Evolutionary conservation across 2,888 invertebrate genomes (phyloP).

Genomic region (Fabriciana adippe): DNA sequence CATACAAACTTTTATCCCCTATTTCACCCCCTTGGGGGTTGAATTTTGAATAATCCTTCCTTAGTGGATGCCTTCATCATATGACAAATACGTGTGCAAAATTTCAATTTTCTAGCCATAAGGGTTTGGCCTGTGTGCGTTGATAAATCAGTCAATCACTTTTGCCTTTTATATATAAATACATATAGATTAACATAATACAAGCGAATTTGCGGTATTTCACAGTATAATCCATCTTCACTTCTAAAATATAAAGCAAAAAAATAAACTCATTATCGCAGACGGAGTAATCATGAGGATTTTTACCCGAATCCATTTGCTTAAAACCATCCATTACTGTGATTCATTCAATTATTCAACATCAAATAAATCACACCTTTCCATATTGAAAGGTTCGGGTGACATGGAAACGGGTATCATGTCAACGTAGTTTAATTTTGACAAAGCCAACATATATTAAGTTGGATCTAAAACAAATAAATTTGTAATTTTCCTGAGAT

Average conservation of each 20-base stretch:
- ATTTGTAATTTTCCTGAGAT: slow-evolving; percentile 42
- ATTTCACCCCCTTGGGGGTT: too few relatives aligned
- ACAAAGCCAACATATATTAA: slow-evolving; percentile 24
- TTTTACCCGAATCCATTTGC: slow-evolving; percentile 61
- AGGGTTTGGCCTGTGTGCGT: too few relatives aligned
- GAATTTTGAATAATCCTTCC: too few relatives aligned
- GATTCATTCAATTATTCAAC: slow-evolving; percentile 78
- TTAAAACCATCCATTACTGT: slow-evolving; percentile 68
- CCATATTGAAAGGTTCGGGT: slow-evolving; percentile 42
- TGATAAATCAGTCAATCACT: too few relatives aligned
- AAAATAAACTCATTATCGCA: slow-evolving; percentile 11
- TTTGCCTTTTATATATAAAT: too few relatives aligned
- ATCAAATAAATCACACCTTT: slow-evolving; percentile 62
- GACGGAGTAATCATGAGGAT: slow-evolving; percentile 8
- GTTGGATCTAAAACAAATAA: slow-evolving; percentile 36
- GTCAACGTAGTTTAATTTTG: slow-evolving; percentile 34
- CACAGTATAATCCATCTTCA: slow-evolving; percentile 7
- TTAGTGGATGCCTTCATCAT: too few relatives aligned
- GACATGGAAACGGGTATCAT: slow-evolving; percentile 32
- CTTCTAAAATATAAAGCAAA: slow-evolving; percentile 13
- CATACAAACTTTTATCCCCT: too few relatives aligned
- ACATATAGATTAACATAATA: too few relatives aligned
- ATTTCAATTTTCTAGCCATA: too few relatives aligned
- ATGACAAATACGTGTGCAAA: too few relatives aligned
- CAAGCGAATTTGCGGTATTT: too few relatives aligned